Conservation (phyloP, 2,888 invertebrate genomes). For the Scelioninae gen. 1 region DNA sequence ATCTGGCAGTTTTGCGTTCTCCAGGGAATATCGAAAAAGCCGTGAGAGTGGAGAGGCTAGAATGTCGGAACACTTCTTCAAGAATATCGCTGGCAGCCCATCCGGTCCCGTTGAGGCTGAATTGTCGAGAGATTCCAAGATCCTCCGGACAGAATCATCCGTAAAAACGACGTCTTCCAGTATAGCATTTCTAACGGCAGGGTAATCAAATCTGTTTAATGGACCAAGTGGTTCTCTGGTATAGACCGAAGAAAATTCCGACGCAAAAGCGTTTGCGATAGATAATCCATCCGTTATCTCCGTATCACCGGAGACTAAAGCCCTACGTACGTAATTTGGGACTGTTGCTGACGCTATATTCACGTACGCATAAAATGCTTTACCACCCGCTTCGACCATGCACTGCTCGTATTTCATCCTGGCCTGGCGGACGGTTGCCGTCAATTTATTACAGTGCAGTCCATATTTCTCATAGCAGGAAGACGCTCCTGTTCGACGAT, state of each 20-base stretch:
- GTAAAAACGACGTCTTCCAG: constrained; percentile 9
- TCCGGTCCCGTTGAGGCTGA: constrained; percentile 12
- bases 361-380: constrained; percentile 14
- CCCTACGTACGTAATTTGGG: neutral
- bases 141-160: neutral
- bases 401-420: constrained; percentile 10
- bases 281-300: neutral
- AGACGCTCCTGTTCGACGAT: neutral
- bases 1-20: neutral
- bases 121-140: constrained; percentile 9
- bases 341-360: constrained; percentile 8
- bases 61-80: constrained; percentile 4
- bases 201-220: neutral
- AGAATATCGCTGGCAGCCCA: constrained; percentile 7
- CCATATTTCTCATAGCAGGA: neutral
- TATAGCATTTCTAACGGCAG: neutral
- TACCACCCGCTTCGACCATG: neutral
- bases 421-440: neutral
- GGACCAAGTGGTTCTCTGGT: constrained; percentile 5
- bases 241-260: constrained; percentile 12
- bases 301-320: neutral
- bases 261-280: constrained; percentile 13
- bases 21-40: constrained; percentile 1
- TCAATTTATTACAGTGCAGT: neutral
- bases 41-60: neutral